Base-by-base conservation (phyloP, 2,797 vertebrate genomes). In the Eidolon dupreanum region DNA sequence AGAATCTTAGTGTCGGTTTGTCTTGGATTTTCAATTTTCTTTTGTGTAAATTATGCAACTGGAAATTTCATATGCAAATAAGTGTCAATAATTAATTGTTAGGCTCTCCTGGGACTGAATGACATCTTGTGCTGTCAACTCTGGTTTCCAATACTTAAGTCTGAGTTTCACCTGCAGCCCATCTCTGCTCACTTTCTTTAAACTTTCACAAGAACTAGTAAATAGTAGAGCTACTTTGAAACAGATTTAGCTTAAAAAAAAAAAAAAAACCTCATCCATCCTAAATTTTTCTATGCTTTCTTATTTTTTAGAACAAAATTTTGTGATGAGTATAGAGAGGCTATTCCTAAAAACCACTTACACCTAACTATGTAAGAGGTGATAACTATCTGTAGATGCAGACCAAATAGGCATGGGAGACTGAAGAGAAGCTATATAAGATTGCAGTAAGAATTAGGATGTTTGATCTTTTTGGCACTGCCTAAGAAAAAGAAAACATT, bases 401-500 rank as follows among this genome's bases (percentile, higher is more conserved):
- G 7, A 49, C 19, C 5, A 73, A 41, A 8, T 41, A 24, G 28
- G 5, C 33, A 9, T 33, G 15, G 43, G 17, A 92, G 79, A 36
- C 19, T 85, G 49, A 78, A 59, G 43, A 74, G 20, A 49, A 83
- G 1, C 22, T 71, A 3, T 8, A 10, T 5, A 71, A 81, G 74
- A 26, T 11, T 83, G 6, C 2, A 57, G 4, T 7, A 61, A 31
- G 33, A 59, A 57, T 84, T 57, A 57, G 31, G 31, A 26, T 86
- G 13, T 49, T 94, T 92, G 16, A 38, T 46, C 17, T 95, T 96
- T 95, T 96, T 92, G 61, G 24, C 19, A 83, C 8, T 88, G 22
- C 2, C 24, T 15, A 43, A 36, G 8, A 16, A 0, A 12, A 46
- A n/a, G 55, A 68, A 36, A n/a, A 36, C 5, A 10, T 63, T 53